Base-by-base conservation (phyloP, 1,140 invertebrate species). In the Bilobella aurantiaca region DNA sequence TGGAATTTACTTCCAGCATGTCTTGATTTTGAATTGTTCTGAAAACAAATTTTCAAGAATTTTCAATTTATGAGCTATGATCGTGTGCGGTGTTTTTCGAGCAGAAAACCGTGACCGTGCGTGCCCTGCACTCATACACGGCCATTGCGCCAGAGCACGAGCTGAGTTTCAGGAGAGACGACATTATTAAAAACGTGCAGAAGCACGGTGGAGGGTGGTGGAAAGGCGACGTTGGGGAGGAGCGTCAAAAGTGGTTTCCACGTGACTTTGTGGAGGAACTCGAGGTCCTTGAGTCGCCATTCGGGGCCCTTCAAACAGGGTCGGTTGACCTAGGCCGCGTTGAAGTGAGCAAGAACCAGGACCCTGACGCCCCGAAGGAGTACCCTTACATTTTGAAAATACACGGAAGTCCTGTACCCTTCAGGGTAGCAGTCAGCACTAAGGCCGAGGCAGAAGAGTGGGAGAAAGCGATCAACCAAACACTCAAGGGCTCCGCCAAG, bases 121-220 rank as follows among this genome's bases (percentile, higher is more conserved):
- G 56, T 16, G 69, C 69, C 1, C 29, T 68, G 1, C 53, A 29
- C 27, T 14, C 29, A 21, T 71, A 64, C 46, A 27, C 30, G 2
- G 32, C 69, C 12, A 14, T 27, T 0, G 47, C 63, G 18, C 58
- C 62, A 37, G 84, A 88, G 3, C 93, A 96, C 77, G 93, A 97
- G 78, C 78, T 98, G 47, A 93, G 90, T 0, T 94, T 98, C 76
- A 88, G 87, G 66, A 95, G 94, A 76, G 90, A 93, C 75, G 90
- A 93, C 0, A 93, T 97, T 47, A 96, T 98, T 64, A 93, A 88
- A 0, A 96, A 97, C 80, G 93, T 98, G 21, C 86, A 86, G 72
- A 66, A 90, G 30, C 83, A 88, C 62, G 84, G 87, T 59, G 84
- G 85, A 61, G 86, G 86, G 66, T 97, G 93, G 93, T 97, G 93